Evolutionary conservation across 2,113 vertebrate species (phyloP).

Genomic region (Dinomys branickii): DNA sequence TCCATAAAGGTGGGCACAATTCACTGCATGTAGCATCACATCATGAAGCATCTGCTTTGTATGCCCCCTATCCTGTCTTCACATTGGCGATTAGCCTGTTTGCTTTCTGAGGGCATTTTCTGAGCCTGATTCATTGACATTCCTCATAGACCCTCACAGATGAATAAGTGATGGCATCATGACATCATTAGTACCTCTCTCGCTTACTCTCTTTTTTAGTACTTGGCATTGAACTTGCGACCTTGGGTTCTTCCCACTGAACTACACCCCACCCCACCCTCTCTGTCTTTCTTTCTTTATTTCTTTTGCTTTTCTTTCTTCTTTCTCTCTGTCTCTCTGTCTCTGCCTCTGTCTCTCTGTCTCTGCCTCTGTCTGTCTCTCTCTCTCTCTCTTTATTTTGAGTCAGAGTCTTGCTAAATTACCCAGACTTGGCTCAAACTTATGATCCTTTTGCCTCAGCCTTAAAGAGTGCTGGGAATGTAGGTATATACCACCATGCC

Average conservation of each 20-base stretch:
- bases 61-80: background rate
- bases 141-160: background rate
- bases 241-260: background rate
- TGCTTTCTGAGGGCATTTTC: background rate
- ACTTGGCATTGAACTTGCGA: background rate
- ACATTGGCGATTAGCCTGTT: background rate
- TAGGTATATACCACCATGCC: background rate
- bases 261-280: background rate
- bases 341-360: background rate
- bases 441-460: background rate
- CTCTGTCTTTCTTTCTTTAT: background rate
- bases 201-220: background rate
- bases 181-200: background rate
- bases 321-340: background rate
- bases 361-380: fast-evolving
- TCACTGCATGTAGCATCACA: background rate
- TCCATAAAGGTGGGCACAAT: background rate
- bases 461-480: background rate
- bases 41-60: background rate
- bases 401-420: background rate
- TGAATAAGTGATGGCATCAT: background rate
- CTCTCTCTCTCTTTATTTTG: background rate
- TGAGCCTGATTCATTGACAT: background rate
- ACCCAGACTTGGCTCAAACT: background rate
- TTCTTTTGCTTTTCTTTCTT: background rate